phyloP scores from a whole-genome alignment of 2,797 vertebrate genomes.

The Pseudochirops corinnae region DNA sequence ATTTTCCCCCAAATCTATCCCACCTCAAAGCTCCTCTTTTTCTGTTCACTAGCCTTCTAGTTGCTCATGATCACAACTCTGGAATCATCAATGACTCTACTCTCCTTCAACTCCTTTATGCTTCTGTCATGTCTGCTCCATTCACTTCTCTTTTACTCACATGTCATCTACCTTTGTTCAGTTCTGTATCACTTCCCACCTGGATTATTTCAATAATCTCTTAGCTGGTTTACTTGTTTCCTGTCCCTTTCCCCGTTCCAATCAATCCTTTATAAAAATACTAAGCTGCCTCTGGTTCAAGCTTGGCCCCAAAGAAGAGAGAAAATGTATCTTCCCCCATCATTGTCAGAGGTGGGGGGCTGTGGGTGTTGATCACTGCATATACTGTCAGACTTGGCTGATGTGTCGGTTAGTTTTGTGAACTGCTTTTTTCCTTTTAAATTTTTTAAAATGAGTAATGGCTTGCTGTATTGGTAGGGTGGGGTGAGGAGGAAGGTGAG shows the following conservation, averaged over 20 bases:
- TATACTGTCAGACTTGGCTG: not conserved
- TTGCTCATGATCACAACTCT: not conserved
- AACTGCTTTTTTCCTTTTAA: not conserved
- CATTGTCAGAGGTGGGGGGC: not conserved
- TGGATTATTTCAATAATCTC: not conserved
- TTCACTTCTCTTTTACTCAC: not conserved
- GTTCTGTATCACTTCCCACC: not conserved
- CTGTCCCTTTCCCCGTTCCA: not conserved
- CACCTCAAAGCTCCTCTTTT: not conserved
- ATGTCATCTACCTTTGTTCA: not conserved
- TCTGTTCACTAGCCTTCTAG: not conserved
- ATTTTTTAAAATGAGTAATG: not conserved
- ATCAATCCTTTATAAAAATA: not conserved
- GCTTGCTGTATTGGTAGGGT: not conserved
- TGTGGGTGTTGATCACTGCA: not conserved
- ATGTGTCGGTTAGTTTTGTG: not conserved
- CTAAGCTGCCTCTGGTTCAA: no score
- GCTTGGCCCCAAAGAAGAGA: not conserved
- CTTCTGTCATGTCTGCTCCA: not conserved
- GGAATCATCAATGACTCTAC: not conserved
- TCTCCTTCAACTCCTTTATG: not conserved
- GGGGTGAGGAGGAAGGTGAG: not conserved
- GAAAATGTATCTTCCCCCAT: not conserved
- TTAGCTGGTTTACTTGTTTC: not conserved
- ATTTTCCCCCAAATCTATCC: not conserved